Percentiles rank a stretch among this genome's conserved stretches.
Evolutionary conservation across 1,140 invertebrate genomes (phyloP).

Genomic region (Cherax quadricarinatus): DNA sequence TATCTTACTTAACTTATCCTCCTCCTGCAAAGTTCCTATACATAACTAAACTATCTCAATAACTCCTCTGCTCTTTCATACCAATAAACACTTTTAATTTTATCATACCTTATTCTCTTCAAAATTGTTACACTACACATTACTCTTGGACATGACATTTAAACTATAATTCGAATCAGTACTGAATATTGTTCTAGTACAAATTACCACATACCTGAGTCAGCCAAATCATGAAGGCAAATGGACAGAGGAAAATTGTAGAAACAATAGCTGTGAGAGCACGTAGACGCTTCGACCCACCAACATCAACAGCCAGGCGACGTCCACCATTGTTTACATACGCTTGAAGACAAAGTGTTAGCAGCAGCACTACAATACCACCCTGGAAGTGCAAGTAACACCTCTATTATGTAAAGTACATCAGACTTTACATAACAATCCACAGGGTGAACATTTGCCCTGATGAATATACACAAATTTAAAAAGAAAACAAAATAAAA

Average conservation of each 20-base stretch:
- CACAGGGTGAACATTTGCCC: neutral
- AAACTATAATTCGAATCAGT: no score
- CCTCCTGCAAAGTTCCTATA: no score
- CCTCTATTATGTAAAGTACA: no score
- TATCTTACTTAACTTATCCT: no score
- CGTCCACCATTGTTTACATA: conserved; percentile 76
- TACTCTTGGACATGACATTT: no score
- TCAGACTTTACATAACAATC: no score
- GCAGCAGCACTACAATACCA: conserved; percentile 77
- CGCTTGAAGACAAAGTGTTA: conserved; percentile 76
- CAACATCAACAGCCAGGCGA: conserved; percentile 78
- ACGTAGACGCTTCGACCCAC: conserved; percentile 78
- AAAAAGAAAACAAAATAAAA: neutral
- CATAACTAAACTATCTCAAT: no score
- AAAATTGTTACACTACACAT: no score
- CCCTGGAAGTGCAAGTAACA: conserved; percentile 72
- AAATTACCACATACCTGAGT: conserved; percentile 41
- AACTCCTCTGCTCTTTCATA: no score
- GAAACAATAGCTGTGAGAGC: conserved; percentile 77
- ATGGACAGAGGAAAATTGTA: conserved; percentile 76
- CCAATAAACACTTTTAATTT: no score
- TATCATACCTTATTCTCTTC: no score
- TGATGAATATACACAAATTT: neutral
- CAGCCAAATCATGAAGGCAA: conserved; percentile 75
- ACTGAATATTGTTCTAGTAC: no score